Conservation (phyloP, 2,113 vertebrate genomes). For the Chaetorhynchus papuensis region DNA sequence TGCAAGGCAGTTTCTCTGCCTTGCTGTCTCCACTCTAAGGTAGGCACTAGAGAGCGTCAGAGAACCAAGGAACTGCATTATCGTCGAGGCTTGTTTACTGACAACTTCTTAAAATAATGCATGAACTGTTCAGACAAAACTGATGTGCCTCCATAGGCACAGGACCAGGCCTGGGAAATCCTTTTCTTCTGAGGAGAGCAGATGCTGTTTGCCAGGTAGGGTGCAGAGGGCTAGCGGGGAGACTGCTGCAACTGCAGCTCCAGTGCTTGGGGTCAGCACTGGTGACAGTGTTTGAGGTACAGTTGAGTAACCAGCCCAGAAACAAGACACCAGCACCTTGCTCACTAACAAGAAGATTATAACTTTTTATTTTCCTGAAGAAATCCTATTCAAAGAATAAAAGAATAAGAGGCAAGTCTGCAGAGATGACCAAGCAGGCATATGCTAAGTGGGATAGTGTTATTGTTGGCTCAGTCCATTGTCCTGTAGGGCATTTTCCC, state of each 20-base stretch:
- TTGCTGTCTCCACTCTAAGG: not conserved
- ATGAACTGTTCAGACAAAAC: not conserved
- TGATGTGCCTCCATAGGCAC: not conserved
- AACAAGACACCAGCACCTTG: not conserved
- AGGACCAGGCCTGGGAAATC: not conserved
- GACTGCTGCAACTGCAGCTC: not conserved
- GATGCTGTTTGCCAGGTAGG: not conserved
- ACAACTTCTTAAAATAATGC: not conserved
- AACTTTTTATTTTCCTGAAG: not conserved
- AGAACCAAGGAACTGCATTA: slow-evolving; percentile 18
- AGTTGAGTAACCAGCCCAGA: not conserved
- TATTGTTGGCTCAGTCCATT: not conserved
- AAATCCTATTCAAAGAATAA: not conserved
- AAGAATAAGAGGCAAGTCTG: not conserved
- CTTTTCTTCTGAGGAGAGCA: not conserved
- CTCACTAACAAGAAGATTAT: not conserved
- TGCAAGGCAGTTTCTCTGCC: not conserved
- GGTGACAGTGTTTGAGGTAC: not conserved
- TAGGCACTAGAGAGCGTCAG: slow-evolving; percentile 50
- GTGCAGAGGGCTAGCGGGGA: not conserved
- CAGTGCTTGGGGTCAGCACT: not conserved
- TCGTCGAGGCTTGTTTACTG: not conserved
- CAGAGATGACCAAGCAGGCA: not conserved
- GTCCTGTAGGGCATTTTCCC: not conserved
- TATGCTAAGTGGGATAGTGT: not conserved